These are phyloP conservation scores for Amphiprion percula DNA, from an alignment of 2,113 vertebrate species.

Conservation along the genomic window DNA sequence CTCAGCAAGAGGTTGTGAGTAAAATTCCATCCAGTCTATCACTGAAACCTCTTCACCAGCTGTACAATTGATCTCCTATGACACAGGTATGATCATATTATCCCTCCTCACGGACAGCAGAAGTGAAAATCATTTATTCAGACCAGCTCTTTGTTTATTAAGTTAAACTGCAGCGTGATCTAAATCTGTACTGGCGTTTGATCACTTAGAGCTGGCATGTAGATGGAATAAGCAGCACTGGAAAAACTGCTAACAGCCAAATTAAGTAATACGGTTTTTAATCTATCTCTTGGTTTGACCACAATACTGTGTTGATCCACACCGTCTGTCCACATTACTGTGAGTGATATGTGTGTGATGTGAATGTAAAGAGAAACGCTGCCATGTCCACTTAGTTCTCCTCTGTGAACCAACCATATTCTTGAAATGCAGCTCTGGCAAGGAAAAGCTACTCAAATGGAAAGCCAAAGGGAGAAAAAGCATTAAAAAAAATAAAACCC, in stretches of 20 bases:
- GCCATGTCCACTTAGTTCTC: conserved; percentile 62
- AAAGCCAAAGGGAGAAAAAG: conserved; percentile 46
- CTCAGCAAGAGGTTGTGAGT: conserved; percentile 13
- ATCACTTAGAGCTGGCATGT: conserved; percentile 55
- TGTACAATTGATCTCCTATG: conserved; percentile 12
- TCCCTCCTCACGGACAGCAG: background rate
- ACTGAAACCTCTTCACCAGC: background rate
- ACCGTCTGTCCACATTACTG: conserved; percentile 56
- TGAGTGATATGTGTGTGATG: conserved; percentile 51
- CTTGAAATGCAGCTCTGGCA: conserved; percentile 54
- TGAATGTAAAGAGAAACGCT: conserved; percentile 63
- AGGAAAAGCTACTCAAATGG: conserved; percentile 25
- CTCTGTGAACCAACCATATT: conserved; percentile 35
- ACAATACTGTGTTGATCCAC: conserved; percentile 54
- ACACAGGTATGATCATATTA: conserved; percentile 20
- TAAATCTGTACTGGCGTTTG: conserved; percentile 12
- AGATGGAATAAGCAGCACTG: conserved; percentile 11
- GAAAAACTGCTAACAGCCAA: conserved; percentile 66
- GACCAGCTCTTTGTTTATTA: conserved; percentile 16
- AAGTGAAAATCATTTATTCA: background rate
- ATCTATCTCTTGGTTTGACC: conserved; percentile 64
- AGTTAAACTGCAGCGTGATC: conserved; percentile 29
- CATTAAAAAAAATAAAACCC: conserved; percentile 26
- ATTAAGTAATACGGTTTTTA: conserved; percentile 63
- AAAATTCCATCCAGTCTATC: background rate